Evolutionary conservation across 2,888 invertebrate genomes (phyloP).

Genomic region (Leistus spinibarbis): DNA sequence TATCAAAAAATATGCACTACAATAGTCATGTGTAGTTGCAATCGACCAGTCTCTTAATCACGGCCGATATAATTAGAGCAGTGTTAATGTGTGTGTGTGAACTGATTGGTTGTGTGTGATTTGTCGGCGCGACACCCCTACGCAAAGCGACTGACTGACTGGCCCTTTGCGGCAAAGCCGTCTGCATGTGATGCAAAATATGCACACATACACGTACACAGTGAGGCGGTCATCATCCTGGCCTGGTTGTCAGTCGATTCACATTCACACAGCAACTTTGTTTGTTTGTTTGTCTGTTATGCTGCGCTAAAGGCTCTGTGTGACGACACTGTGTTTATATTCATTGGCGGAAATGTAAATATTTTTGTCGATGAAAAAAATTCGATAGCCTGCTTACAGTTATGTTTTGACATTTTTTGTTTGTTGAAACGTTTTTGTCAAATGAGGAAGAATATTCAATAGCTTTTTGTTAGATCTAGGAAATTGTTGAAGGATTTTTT

Average conservation of each 20-base stretch:
- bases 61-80: neutral
- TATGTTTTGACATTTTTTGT: neutral
- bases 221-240: neutral
- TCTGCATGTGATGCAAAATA: neutral
- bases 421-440: no score
- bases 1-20: constrained; percentile 44
- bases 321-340: neutral
- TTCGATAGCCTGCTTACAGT: neutral
- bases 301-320: neutral
- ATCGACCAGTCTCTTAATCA: constrained; percentile 47
- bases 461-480: no score
- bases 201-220: neutral
- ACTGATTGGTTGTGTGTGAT: constrained; percentile 42
- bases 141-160: constrained; percentile 50
- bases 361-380: neutral
- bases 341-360: neutral
- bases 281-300: neutral
- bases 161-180: neutral
- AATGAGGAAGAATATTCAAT: no score
- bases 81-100: constrained; percentile 29
- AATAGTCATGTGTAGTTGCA: constrained; percentile 51
- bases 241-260: neutral
- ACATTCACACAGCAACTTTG: neutral
- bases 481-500: no score
- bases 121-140: constrained; percentile 50